Percentiles rank a stretch among this genome's conserved stretches.
Evolutionary conservation across 2,888 invertebrate species (phyloP).

Genomic region (Apodemia duryi): DNA sequence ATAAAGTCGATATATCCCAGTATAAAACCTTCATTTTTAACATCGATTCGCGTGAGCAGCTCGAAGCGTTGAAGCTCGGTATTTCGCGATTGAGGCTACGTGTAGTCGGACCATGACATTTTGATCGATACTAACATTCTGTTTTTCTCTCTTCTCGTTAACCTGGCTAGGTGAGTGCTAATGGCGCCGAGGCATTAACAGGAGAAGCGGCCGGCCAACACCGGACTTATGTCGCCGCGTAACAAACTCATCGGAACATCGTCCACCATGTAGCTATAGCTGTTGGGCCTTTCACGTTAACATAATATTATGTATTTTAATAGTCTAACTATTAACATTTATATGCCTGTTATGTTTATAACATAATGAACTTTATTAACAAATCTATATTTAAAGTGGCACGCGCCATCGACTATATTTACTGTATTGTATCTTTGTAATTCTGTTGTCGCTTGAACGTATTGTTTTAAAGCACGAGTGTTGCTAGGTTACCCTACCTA

Average conservation of each 20-base stretch:
- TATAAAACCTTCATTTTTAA: not conserved
- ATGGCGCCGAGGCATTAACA: slow-evolving; percentile 80
- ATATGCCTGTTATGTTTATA: slow-evolving; percentile 80
- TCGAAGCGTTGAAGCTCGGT: slow-evolving; percentile 49
- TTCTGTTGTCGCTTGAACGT: slow-evolving; percentile 74
- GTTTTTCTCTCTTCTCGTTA: slow-evolving; percentile 85
- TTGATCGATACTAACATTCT: slow-evolving; percentile 83
- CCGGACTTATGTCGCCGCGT: slow-evolving; percentile 61
- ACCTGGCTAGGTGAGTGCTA: slow-evolving; percentile 90
- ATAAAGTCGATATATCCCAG: slow-evolving; percentile 8
- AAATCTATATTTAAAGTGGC: slow-evolving; percentile 60
- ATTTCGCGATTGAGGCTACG: slow-evolving; percentile 61
- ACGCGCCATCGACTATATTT: slow-evolving; percentile 79
- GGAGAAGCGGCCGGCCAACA: slow-evolving; percentile 61
- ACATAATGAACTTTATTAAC: slow-evolving; percentile 77
- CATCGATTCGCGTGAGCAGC: slow-evolving; percentile 36
- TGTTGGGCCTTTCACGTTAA: slow-evolving; percentile 79
- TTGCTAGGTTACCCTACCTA: slow-evolving; percentile 63
- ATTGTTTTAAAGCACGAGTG: slow-evolving; percentile 70
- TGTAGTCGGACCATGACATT: slow-evolving; percentile 75
- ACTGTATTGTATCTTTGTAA: slow-evolving; percentile 67
- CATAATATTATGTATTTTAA: slow-evolving; percentile 75
- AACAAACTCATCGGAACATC: slow-evolving; percentile 75
- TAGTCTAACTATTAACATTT: slow-evolving; percentile 80
- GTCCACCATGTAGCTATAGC: slow-evolving; percentile 76